Evolutionary conservation across 2,113 vertebrate species (phyloP), one percentile per base, ranked within the genome.

Genomic region (Marcusenius ussheri): DNA sequence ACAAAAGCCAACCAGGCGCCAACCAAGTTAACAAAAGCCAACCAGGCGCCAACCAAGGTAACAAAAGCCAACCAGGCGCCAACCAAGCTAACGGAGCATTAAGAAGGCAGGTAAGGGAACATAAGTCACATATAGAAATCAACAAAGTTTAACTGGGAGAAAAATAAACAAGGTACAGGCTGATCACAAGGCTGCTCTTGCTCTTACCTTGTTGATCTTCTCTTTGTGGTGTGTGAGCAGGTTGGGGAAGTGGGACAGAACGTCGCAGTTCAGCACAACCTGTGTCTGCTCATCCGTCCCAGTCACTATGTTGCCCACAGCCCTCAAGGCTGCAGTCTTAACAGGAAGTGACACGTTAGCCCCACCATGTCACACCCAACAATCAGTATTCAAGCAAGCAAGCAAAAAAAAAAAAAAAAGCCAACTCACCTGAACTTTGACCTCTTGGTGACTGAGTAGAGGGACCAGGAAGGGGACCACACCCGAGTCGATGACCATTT

Each of bases 401-500:
- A 27, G 11, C 49, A 31, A n/a, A 19, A 51, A 83, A 24, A n/a
- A 24, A 85, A 17, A 15, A 3, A n/a, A 5, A 87, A 19, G 49
- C 3, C 24, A 47, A 27, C 94, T 96, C 95, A 99, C 98, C 96
- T 99, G 98, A 96, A 99, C 98, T 97, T 99, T 99, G 88, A 99
- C 98, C 95, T 99, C 98, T 94, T 99, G 98, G 90, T 99, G 98
- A 94, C 98, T 99, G 93, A 99, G 97, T 92, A 99, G 97, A 90
- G 98, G 98, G 91, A 99, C 98, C 88, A 99, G 97, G 95, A 97
- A 99, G 45, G 98, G 98, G 91, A 99, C 98, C 83, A 99, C 98
- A 91, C 98, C 98, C 3, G 98, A 99, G 94, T 99, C 98, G 90
- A 99, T 99, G 92, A 99, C 98, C 98, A 99, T 99, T 94, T 99